phyloP scores from a whole-genome alignment of 2,113 vertebrate species.

The Leuciscus idus region DNA sequence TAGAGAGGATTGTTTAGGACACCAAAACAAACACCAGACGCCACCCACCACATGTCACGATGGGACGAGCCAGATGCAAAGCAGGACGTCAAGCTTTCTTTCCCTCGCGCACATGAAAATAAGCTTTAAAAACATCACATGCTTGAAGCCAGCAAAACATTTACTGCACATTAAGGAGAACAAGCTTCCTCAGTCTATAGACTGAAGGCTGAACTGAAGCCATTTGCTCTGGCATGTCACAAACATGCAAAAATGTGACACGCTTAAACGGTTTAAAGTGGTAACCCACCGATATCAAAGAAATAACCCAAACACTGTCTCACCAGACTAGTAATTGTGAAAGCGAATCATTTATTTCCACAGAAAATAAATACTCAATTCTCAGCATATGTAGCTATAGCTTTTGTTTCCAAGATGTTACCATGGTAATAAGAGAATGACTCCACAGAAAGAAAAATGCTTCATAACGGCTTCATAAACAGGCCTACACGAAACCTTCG shows the following conservation, averaged over 20 bases:
- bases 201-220: slow-evolving; percentile 25
- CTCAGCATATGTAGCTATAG: background rate
- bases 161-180: slow-evolving; percentile 3
- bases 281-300: background rate
- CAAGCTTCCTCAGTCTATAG: slow-evolving; percentile 2
- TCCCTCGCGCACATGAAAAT: background rate
- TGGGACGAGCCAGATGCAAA: background rate
- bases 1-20: background rate
- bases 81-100: background rate
- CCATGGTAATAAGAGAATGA: slow-evolving; percentile 40
- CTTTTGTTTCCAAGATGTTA: slow-evolving; percentile 43
- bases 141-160: background rate
- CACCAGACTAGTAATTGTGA: background rate
- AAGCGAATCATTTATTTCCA: background rate
- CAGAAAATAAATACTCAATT: background rate
- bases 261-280: background rate
- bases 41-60: background rate
- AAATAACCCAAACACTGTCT: background rate
- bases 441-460: slow-evolving; percentile 4
- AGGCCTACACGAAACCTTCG: background rate
- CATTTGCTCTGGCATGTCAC: background rate
- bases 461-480: background rate
- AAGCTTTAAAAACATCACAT: slow-evolving; percentile 25
- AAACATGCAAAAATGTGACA: background rate
- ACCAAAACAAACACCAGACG: background rate